Conservation (phyloP, 2,888 invertebrate species). For the Anoncus sp. region DNA sequence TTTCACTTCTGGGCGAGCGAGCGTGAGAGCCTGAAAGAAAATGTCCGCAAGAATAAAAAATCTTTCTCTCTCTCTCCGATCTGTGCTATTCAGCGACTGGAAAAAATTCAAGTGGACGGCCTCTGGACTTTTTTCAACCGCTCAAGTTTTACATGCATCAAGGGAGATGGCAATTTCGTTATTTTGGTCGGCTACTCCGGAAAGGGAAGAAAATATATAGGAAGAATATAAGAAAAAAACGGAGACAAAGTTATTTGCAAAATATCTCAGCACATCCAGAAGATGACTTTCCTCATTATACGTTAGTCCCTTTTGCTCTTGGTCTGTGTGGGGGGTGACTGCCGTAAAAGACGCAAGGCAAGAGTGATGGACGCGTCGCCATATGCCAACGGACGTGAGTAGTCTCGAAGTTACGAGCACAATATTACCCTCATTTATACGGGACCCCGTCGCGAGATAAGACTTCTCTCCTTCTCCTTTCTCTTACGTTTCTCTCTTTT, state of each 20-base stretch:
- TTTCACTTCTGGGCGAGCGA: constrained; percentile 65
- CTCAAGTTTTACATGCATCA: constrained; percentile 36
- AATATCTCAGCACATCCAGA: constrained; percentile 55
- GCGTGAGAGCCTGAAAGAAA: constrained; percentile 43
- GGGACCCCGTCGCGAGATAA: constrained; percentile 63
- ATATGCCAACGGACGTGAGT: constrained; percentile 66
- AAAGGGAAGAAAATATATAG: background rate
- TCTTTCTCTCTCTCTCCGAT: background rate
- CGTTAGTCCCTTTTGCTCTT: constrained; percentile 46
- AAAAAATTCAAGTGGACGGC: constrained; percentile 45
- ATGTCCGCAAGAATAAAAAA: constrained; percentile 40
- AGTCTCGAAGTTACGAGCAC: constrained; percentile 65
- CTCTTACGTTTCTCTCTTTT: constrained; percentile 28
- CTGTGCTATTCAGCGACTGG: constrained; percentile 35
- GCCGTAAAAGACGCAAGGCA: constrained; percentile 27
- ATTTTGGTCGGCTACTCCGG: constrained; percentile 8
- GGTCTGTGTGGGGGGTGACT: constrained; percentile 17
- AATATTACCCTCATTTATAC: constrained; percentile 69
- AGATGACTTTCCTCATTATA: constrained; percentile 65
- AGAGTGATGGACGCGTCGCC: constrained; percentile 65
- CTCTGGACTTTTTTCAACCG: constrained; percentile 21
- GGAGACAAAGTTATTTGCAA: constrained; percentile 26
- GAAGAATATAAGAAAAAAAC: background rate
- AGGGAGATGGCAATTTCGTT: constrained; percentile 17
- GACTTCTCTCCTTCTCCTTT: constrained; percentile 50